Evolutionary conservation across 2,113 vertebrate species (phyloP).

Genomic region (Toxostoma redivivum): DNA sequence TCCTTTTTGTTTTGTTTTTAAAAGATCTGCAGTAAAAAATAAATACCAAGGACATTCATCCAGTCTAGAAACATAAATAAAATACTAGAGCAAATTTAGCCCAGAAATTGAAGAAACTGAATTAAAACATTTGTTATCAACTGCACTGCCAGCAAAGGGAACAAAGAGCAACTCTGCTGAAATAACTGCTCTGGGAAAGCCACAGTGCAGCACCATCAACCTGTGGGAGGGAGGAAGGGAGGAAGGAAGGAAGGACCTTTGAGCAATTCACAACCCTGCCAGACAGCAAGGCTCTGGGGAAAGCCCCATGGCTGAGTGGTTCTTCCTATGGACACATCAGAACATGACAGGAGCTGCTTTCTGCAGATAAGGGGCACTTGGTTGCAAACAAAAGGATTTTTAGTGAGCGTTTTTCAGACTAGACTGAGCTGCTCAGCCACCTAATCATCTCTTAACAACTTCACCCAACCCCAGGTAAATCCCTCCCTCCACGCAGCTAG

Average conservation of each 20-base stretch:
- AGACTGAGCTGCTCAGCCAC: neutral
- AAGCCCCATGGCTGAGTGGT: neutral
- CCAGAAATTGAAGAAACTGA: neutral
- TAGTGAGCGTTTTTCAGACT: neutral
- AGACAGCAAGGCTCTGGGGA: neutral
- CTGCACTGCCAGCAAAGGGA: neutral
- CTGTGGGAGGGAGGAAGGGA: fast-evolving
- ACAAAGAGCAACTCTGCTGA: neutral
- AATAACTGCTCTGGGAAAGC: neutral
- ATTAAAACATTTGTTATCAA: neutral
- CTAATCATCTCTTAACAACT: neutral
- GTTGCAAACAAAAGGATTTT: neutral
- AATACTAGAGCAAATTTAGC: neutral
- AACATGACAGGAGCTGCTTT: fast-evolving
- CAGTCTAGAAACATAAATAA: neutral
- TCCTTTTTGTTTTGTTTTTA: neutral
- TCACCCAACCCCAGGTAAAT: neutral
- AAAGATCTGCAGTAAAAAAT: neutral
- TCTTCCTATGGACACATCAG: neutral
- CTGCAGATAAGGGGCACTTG: neutral
- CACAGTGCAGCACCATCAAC: neutral
- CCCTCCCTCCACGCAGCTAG: fast-evolving
- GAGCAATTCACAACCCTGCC: neutral
- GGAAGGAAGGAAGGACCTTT: neutral
- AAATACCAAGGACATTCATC: neutral